phyloP scores from a whole-genome alignment of 2,113 vertebrate genomes.

The Thamnophis sirtalis region DNA sequence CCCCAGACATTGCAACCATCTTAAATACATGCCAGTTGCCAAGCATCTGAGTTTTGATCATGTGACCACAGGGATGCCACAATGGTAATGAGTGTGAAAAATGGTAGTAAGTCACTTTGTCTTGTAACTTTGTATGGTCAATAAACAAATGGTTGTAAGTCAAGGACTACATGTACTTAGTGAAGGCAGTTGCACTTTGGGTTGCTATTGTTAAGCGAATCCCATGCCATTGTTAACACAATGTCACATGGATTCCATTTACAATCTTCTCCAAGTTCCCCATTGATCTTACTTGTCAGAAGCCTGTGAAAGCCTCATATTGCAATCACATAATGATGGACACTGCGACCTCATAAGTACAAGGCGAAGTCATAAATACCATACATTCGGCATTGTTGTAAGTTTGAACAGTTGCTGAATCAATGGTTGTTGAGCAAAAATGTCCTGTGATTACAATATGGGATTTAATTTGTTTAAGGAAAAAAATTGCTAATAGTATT shows the following conservation, averaged over 20 bases:
- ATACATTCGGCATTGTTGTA: not conserved
- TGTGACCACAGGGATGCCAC: too few species aligned
- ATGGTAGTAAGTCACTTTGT: too few species aligned
- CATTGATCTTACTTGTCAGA: not conserved
- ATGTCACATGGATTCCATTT: not conserved
- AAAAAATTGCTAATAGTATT: not conserved
- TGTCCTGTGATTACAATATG: not conserved
- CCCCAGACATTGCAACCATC: too few species aligned
- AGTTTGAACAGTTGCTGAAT: not conserved
- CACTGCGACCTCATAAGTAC: not conserved
- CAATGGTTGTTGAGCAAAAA: not conserved
- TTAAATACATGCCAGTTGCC: too few species aligned
- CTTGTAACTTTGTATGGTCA: too few species aligned
- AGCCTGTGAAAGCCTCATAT: not conserved
- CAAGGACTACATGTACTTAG: not conserved
- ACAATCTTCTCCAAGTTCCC: not conserved
- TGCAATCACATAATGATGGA: not conserved
- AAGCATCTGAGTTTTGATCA: too few species aligned
- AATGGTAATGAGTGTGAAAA: too few species aligned
- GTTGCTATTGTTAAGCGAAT: not conserved
- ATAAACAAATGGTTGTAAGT: too few species aligned
- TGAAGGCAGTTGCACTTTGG: not conserved
- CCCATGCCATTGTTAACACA: not conserved
- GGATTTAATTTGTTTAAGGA: not conserved
- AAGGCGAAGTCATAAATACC: not conserved